Conservation (phyloP, 2,113 vertebrate genomes). For the Chinchilla lanigera region DNA sequence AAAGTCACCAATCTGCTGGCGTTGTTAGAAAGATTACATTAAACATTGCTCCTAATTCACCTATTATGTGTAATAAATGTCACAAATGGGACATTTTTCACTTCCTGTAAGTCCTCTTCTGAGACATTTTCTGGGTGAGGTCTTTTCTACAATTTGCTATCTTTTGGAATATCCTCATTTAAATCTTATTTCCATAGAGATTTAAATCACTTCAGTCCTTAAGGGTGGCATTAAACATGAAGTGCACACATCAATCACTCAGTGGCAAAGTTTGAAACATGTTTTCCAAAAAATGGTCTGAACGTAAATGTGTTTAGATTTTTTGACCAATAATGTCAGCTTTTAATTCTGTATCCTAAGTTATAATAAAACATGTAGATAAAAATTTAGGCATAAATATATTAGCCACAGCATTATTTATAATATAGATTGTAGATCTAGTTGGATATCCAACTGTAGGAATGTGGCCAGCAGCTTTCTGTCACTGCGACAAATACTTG, state of each 20-base stretch:
- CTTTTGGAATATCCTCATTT: not conserved
- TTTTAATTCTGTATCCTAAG: not conserved
- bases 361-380: not conserved
- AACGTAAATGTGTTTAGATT: not conserved
- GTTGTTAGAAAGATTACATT: not conserved
- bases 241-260: not conserved
- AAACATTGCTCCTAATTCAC: not conserved
- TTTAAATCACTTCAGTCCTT: not conserved
- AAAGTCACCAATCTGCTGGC: not conserved
- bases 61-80: not conserved
- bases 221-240: not conserved
- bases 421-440: not conserved
- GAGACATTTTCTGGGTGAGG: not conserved
- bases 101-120: not conserved
- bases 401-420: not conserved
- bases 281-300: not conserved
- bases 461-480: not conserved
- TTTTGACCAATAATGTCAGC: not conserved
- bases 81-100: not conserved
- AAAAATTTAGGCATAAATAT: not conserved
- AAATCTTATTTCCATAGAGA: not conserved
- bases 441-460: not conserved
- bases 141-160: not conserved
- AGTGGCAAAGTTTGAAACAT: not conserved
- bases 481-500: not conserved